These are phyloP conservation scores for Caretta caretta DNA, from an alignment of 2,113 vertebrate species.

Conservation along the genomic window DNA sequence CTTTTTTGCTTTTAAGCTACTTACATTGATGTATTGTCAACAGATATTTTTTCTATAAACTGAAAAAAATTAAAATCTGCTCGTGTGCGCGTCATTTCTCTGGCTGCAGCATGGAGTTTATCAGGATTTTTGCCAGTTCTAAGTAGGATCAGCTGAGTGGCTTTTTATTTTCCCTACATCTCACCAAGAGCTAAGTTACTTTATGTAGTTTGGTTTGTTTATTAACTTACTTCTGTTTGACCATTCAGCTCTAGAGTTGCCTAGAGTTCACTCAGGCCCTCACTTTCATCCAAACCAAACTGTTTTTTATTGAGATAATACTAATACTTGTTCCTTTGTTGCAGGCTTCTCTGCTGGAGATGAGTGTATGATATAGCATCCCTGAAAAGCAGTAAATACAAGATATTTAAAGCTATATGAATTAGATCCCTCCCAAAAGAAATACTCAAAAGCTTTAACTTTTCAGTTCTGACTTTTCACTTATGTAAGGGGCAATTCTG, in stretches of 20 bases:
- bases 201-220: slow-evolving; percentile 65
- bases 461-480: not conserved
- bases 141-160: not conserved
- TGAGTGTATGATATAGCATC: fast-evolving
- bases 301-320: not conserved
- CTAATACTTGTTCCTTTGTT: not conserved
- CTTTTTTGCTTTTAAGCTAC: not conserved
- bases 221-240: slow-evolving; percentile 54
- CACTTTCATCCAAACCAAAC: not conserved
- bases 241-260: slow-evolving; percentile 25
- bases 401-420: not conserved
- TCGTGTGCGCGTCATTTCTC: fast-evolving
- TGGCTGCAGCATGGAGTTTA: not conserved
- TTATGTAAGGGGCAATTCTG: not conserved
- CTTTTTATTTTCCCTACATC: slow-evolving; percentile 28
- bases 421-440: not conserved
- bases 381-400: not conserved
- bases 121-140: not conserved
- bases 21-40: not conserved
- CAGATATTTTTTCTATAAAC: not conserved
- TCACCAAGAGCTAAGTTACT: slow-evolving; percentile 17
- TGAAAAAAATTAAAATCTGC: not conserved
- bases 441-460: not conserved
- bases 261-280: not conserved
- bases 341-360: not conserved